Base-by-base conservation (phyloP, 2,113 vertebrate species). In the Myotis yumanensis region DNA sequence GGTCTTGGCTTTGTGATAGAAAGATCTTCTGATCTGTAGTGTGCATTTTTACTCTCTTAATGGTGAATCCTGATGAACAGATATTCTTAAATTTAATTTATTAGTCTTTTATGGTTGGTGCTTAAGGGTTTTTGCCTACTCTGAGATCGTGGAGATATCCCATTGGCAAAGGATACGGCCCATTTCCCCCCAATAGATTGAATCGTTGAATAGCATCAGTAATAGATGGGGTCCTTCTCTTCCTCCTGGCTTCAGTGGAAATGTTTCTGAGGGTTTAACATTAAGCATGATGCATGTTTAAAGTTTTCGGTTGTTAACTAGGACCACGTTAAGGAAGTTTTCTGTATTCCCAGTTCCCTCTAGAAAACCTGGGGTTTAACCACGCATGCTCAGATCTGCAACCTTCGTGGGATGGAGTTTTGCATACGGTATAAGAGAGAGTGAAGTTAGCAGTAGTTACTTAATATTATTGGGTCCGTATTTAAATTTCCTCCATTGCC, bases 111-210 rank as follows among this genome's bases (percentile, higher is more conserved):
- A 25, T 5, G 40, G 16, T 37, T 25, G 48, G n/a, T 30, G 25
- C 59, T 32, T 66, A 66, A 51, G 43, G 64, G 18, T 16, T 17
- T 57, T 84, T 79, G 64, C 82, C 28, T 37, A 0, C 37, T 43
- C 12, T 57, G 32, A 66, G 28, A 25, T 10, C 10, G 4, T 75
- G 37, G 40, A 88, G n/a, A 10, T 12, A 11, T 2, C 54, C 46
- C 46, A 7, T 25, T 51, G 48, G 51, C 28, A 32, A 66, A 46
- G 46, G 7, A 14, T 37, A 3, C 17, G 4, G 4, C 14, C 18
- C 30, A 2, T 54, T n/a, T 85, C 23, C 20, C 0, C 0, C 6
- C 28, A 51, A 0, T 18, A 37, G 32, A 5, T 10, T 35, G 37
- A 73, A 28, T 62, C 40, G 35, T 20, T 51, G 22, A 51, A 6